phyloP scores from a whole-genome alignment of 2,888 invertebrate genomes.

The Lysandra coridon region DNA sequence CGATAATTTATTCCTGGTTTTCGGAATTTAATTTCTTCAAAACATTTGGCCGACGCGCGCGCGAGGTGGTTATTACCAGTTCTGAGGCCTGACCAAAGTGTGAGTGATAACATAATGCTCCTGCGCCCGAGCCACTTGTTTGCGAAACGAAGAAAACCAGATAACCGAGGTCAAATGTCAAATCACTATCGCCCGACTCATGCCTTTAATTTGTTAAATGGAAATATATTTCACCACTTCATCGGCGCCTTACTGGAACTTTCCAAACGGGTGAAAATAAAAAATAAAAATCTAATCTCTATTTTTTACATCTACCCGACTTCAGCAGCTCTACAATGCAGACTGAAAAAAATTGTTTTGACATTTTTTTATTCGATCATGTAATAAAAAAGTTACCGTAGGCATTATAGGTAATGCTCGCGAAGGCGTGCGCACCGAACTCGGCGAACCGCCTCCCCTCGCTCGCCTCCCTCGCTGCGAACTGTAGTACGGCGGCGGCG shows the following conservation, averaged over 20 bases:
- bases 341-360: background rate
- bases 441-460: conserved; percentile 68
- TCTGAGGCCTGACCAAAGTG: conserved; percentile 20
- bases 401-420: conserved; percentile 68
- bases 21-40: background rate
- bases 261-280: background rate
- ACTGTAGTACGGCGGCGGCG: conserved; percentile 70
- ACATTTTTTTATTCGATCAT: background rate
- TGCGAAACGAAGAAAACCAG: conserved; percentile 30
- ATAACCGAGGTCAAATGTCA: conserved; percentile 27
- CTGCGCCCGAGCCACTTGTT: conserved; percentile 14
- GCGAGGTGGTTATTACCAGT: conserved; percentile 26
- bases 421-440: conserved; percentile 71
- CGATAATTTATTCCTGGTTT: conserved; percentile 8
- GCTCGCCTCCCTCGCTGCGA: conserved; percentile 69
- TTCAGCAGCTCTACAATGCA: background rate
- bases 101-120: background rate
- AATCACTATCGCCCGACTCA: conserved; percentile 15
- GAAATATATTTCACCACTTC: conserved; percentile 7
- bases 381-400: conserved; percentile 54
- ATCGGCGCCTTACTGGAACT: background rate
- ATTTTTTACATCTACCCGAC: background rate
- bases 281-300: background rate
- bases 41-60: conserved; percentile 20
- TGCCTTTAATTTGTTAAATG: conserved; percentile 23